These are phyloP conservation scores for Amniataba percoides DNA, from an alignment of 2,797 vertebrate genomes.

Conservation along the genomic window DNA sequence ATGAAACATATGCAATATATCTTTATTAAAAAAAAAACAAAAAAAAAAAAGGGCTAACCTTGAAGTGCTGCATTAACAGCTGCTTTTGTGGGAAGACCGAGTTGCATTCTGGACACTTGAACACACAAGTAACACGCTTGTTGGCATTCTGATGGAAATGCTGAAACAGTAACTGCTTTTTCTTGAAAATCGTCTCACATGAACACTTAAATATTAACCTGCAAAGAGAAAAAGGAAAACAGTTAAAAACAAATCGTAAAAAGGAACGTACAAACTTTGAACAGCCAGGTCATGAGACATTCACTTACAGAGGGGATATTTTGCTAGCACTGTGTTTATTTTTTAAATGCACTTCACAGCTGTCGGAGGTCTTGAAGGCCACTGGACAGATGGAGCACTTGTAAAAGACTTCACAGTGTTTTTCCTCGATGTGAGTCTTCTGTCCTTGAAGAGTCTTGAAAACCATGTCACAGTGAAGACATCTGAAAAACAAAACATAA, in stretches of 20 bases:
- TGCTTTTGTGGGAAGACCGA: slow-evolving; percentile 94
- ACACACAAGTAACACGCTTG: slow-evolving; percentile 90
- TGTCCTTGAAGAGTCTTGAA: slow-evolving; percentile 92
- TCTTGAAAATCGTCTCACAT: slow-evolving; percentile 95
- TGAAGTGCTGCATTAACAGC: slow-evolving; percentile 94
- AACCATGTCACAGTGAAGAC: slow-evolving; percentile 95
- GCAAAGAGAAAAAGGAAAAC: slow-evolving; percentile 45
- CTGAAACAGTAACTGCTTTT: slow-evolving; percentile 92
- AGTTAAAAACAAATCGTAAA: background rate
- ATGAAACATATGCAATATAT: background rate
- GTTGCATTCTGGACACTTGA: slow-evolving; percentile 96
- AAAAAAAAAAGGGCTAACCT: slow-evolving; percentile 84
- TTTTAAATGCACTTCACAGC: slow-evolving; percentile 89
- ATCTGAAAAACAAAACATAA: slow-evolving; percentile 82
- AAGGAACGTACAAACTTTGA: slow-evolving; percentile 3
- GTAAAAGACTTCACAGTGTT: slow-evolving; percentile 94
- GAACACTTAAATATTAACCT: slow-evolving; percentile 98
- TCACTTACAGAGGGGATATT: slow-evolving; percentile 90
- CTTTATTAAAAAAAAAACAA: background rate
- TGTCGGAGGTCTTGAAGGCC: slow-evolving; percentile 93
- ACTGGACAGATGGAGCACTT: slow-evolving; percentile 95
- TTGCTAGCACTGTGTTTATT: slow-evolving; percentile 87
- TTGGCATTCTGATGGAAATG: slow-evolving; percentile 93
- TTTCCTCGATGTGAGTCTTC: slow-evolving; percentile 94
- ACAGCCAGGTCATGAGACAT: background rate